These are phyloP conservation scores for Cyclopterus lumpus DNA, from an alignment of 2,797 vertebrate genomes.

Conservation along the genomic window DNA sequence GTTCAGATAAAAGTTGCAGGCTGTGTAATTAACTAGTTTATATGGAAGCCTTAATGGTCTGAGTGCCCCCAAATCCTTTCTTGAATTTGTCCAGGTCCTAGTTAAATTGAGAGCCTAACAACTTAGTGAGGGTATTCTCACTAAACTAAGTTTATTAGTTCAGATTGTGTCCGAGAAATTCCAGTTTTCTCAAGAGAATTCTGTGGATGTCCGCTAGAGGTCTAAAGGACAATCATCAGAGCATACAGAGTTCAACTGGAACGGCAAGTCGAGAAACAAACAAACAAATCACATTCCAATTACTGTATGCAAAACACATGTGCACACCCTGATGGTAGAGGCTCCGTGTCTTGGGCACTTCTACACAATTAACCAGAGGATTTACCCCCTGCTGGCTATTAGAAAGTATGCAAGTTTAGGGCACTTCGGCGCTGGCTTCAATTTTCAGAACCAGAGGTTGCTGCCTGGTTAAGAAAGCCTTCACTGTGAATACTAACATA, in stretches of 20 bases:
- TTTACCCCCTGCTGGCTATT: no score
- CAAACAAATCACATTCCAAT: no score
- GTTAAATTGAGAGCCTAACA: background rate
- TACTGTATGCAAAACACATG: no score
- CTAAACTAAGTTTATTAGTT: background rate
- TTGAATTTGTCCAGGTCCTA: background rate
- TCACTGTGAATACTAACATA: slow-evolving; percentile 16
- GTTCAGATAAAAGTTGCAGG: no score
- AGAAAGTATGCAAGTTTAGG: no score
- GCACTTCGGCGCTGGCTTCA: no score
- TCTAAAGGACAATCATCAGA: background rate
- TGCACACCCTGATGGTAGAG: no score
- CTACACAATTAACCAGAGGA: no score
- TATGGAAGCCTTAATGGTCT: background rate
- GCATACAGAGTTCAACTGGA: no score
- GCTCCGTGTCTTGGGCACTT: no score
- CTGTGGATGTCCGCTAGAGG: background rate
- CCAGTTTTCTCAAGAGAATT: background rate
- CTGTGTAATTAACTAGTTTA: no score
- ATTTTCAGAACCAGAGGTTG: background rate
- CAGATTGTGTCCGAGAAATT: background rate
- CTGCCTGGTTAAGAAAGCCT: background rate
- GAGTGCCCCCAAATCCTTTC: background rate
- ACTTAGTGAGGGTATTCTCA: background rate
- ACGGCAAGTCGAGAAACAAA: no score